Base-by-base conservation (phyloP, 1,140 invertebrate genomes). In the Lutraria rhynchaena region DNA sequence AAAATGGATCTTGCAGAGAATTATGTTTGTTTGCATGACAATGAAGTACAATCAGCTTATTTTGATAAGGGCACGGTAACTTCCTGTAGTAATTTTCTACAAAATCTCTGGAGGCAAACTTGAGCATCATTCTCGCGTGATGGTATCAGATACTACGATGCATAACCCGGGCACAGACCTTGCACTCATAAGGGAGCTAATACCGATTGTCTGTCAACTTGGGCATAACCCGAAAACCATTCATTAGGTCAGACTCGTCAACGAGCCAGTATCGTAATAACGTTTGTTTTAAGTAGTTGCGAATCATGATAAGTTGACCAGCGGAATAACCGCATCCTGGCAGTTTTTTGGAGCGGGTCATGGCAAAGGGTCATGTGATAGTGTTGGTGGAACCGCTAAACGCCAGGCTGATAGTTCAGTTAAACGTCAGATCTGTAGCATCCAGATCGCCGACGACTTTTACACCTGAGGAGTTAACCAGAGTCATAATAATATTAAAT, bases 221-320 rank as follows among this genome's bases (percentile, higher is more conserved):
- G 3, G 24, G 33, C 31, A n/a, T 3, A 19, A 29, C 3, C 11
- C 22, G 19, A 24, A 55, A 22, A 44, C 13, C 4, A 73, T 86
- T 15, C 76, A 85, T 65, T 86, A 81, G 29, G 41, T 65, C 63
- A 9, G 81, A 85, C 46, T 73, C 58, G 5, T 75, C 75, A 15
- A 84, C 80, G 7, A 71, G 70, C 51, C 83, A 86, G 51, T 86
- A 85, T 33, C 41, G 83, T 15, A 83, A 86, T 37, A 69, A 41
- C 46, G 41, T 3, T 74, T 85, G n/a, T 83, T 85, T 41, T 35
- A 69, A 35, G 31, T 83, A n/a, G 31, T 86, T 44, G 33, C 60
- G 29, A 69, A 74, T n/a, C 80, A 85, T 33, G 57, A 80, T 41
- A 41, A 60, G 3, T 15, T 61, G 7, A 46, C n/a, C 44, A 7